Base-by-base conservation (phyloP, 2,888 invertebrate genomes). In the Cheilosia pagana region DNA sequence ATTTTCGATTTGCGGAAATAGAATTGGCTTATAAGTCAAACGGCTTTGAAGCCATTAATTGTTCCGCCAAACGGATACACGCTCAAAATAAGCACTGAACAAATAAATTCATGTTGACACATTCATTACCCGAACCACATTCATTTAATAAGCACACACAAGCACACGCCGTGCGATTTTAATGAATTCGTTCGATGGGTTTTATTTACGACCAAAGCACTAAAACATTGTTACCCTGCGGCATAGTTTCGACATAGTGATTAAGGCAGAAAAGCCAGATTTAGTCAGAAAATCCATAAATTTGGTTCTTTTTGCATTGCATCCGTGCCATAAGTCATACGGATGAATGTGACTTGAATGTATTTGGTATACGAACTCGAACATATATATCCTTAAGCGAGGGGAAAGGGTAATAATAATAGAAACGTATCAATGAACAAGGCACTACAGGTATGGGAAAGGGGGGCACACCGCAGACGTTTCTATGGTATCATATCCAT, bases 91-190 rank as follows among this genome's bases (percentile, higher is more conserved):
- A 78, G 50, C 72, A 68, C 43, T 39, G 62, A 62, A 35, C 43
- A 67, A 57, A 83, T 83, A 83, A 78, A 83, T 83, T 62, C 63
- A n/a, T 68, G 74, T 68, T 78, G 78, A 78, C 82, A 78, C 55
- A 78, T 83, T 78, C 57, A 83, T 76, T 81, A 50, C 50, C 50
- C 23, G 50, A 31, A 67, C 43, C 72, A 53, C 72, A 62, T 31
- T 62, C 67, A 57, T 71, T 71, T 50, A 35, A 63, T 75, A 16
- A n/a, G 16, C 43, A 16, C 52, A n/a, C 31, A 25, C 55, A 43
- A 52, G 50, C 7, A 57, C 16, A 39, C 4, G 16, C 14, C 1
- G 10, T 14, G 41, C 50, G 72, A 60, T 12, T n/a, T 45, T 74
- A 77, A 78, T 82, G 68, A 83, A 78, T 78, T 76, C 52, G 67